Conservation (phyloP, 2,113 vertebrate genomes). For the Pica pica region DNA sequence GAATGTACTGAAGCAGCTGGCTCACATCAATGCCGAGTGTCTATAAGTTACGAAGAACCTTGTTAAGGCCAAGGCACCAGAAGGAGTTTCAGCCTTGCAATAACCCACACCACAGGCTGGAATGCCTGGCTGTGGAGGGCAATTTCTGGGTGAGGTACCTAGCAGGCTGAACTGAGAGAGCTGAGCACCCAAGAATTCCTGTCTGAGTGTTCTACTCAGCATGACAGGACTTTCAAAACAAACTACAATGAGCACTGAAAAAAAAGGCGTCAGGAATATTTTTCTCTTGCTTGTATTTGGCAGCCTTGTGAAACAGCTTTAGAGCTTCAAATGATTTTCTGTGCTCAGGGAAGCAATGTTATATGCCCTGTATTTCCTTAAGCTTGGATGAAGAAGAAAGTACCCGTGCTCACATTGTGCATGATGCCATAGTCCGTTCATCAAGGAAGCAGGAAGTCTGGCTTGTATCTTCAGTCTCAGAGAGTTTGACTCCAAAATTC, state of each 20-base stretch:
- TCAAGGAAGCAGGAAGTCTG: not conserved
- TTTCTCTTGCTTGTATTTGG: not conserved
- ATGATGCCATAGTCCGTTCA: not conserved
- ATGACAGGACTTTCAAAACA: not conserved
- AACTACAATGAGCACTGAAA: not conserved
- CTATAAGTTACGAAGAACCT: not conserved
- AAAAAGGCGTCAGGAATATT: not conserved
- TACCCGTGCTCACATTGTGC: not conserved
- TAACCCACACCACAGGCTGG: not conserved
- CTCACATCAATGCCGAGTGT: not conserved
- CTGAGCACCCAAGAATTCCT: not conserved
- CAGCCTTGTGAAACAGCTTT: not conserved
- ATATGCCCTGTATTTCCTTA: not conserved
- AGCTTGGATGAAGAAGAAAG: not conserved
- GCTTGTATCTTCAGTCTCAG: not conserved
- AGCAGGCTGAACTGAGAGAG: not conserved
- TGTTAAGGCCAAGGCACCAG: not conserved
- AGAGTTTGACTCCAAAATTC: not conserved
- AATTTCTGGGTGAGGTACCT: not conserved
- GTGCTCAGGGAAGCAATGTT: not conserved
- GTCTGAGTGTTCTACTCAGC: not conserved
- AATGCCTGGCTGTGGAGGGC: fast-evolving
- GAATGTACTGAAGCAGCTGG: not conserved
- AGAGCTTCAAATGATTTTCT: not conserved
- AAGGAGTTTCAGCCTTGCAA: not conserved